phyloP scores from a whole-genome alignment of 2,113 vertebrate species.

The Cinclus cinclus region DNA sequence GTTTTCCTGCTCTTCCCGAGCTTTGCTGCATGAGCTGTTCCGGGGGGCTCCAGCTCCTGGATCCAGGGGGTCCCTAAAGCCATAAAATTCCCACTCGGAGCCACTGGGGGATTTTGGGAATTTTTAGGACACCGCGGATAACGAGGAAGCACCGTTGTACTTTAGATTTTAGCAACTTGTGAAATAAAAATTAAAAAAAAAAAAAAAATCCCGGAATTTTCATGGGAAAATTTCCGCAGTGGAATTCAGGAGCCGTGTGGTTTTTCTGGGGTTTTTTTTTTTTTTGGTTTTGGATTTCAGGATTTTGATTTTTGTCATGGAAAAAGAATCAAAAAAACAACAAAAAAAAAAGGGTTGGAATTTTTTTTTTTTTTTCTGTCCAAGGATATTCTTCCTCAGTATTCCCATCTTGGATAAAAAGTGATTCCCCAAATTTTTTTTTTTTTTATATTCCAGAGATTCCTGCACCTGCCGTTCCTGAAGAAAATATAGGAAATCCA shows the following conservation, averaged over 20 bases:
- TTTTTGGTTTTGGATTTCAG: neutral
- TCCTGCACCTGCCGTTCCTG: neutral
- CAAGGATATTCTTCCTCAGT: neutral
- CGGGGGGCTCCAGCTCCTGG: neutral
- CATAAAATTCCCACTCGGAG: slow-evolving; percentile 33
- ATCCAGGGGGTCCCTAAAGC: neutral
- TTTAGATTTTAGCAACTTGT: slow-evolving; percentile 49
- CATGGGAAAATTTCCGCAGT: neutral
- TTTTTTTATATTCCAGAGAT: neutral
- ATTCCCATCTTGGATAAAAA: neutral
- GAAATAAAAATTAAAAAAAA: slow-evolving; percentile 11
- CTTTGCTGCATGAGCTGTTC: slow-evolving; percentile 4
- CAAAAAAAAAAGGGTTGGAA: too few species aligned
- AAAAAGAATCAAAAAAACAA: too few species aligned
- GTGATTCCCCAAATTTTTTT: neutral
- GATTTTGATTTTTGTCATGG: neutral
- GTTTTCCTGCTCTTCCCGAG: neutral
- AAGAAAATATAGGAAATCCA: neutral
- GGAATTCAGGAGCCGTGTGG: slow-evolving; percentile 5
- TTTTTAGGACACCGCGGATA: neutral
- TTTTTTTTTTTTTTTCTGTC: neutral
- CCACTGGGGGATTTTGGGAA: slow-evolving; percentile 18
- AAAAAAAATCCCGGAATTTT: slow-evolving; percentile 30
- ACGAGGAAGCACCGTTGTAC: slow-evolving; percentile 5
- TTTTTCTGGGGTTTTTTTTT: neutral